Conservation (phyloP, 2,888 invertebrate genomes). For the Leptinotarsa rubiginosa region DNA sequence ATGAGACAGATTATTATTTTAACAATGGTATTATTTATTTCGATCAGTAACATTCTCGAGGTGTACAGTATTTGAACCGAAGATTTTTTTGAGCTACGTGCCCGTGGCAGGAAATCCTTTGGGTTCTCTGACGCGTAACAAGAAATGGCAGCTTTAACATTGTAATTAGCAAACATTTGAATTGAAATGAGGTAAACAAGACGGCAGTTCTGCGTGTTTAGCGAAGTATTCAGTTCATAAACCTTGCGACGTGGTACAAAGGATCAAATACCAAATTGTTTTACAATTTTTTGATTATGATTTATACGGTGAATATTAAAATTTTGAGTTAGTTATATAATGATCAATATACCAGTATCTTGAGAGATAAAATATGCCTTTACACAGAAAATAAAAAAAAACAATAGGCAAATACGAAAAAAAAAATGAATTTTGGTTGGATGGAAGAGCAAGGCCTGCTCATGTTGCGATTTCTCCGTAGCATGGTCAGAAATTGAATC, state of each 20-base stretch:
- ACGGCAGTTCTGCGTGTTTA: constrained; percentile 1
- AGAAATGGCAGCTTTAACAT: constrained; percentile 8
- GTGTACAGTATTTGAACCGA: background rate
- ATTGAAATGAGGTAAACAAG: constrained; percentile 14
- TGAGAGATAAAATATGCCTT: too few relatives aligned
- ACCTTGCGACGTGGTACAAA: constrained; percentile 9
- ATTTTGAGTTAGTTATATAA: background rate
- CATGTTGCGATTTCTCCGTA: too few relatives aligned
- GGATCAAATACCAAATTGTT: background rate
- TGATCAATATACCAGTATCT: background rate
- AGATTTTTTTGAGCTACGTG: background rate
- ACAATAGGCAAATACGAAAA: too few relatives aligned
- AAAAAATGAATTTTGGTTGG: too few relatives aligned
- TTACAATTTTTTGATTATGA: background rate
- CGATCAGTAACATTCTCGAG: background rate
- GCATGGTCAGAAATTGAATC: too few relatives aligned
- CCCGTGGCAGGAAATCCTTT: constrained; percentile 8
- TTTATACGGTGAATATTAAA: background rate
- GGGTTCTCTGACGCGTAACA: constrained; percentile 19
- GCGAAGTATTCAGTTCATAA: constrained; percentile 10
- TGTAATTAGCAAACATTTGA: constrained; percentile 18
- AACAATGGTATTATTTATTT: too few relatives aligned
- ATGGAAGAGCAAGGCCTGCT: too few relatives aligned
- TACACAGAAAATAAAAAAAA: too few relatives aligned
- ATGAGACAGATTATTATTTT: too few relatives aligned